Conservation (phyloP, 2,113 vertebrate genomes). For the Acrocephalus arundinaceus region DNA sequence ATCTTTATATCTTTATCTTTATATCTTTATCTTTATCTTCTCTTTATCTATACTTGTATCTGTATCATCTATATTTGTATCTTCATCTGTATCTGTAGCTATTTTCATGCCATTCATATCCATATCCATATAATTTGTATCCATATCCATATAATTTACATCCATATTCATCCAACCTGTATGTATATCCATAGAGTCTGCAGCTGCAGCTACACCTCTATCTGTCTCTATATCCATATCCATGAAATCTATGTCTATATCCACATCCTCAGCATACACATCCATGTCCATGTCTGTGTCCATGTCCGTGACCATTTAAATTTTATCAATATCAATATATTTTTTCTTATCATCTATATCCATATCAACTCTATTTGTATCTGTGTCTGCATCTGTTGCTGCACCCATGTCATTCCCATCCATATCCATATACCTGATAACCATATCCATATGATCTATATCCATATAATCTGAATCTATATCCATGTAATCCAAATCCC, state of each 20-base stretch:
- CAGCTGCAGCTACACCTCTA: not conserved
- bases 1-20: not conserved
- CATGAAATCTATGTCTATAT: not conserved
- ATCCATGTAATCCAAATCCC: not conserved
- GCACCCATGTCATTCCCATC: too few relatives aligned
- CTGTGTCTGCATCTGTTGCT: not conserved
- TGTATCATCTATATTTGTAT: not conserved
- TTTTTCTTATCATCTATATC: not conserved
- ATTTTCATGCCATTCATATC: not conserved
- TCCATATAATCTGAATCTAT: not conserved
- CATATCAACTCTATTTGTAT: not conserved
- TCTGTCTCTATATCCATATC: not conserved
- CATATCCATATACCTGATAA: not conserved
- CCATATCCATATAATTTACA: not conserved
- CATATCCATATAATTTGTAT: not conserved
- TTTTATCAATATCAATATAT: not conserved
- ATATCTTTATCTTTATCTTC: not conserved
- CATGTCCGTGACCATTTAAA: not conserved
- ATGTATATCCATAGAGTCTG: not conserved
- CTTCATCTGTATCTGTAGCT: not conserved
- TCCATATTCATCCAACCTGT: not conserved
- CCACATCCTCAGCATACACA: not conserved
- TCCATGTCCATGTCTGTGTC: not conserved
- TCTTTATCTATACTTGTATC: not conserved
- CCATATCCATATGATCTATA: not conserved